Evolutionary conservation across 2,888 invertebrate genomes (phyloP).

Genomic region (Allacma fusca): DNA sequence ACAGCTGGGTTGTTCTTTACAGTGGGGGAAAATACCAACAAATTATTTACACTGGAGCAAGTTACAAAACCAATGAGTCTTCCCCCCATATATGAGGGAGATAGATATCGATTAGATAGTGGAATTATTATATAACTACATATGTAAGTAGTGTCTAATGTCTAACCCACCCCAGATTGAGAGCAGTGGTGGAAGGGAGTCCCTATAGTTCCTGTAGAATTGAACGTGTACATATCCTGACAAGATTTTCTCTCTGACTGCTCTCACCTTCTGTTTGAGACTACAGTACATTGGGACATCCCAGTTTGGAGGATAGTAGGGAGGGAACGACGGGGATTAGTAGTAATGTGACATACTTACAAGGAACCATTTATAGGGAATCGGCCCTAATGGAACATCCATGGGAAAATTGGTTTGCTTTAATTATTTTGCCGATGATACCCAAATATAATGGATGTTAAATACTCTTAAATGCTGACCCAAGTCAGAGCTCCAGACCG

Average conservation of each 20-base stretch:
- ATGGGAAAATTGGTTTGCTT: background rate
- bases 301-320: background rate
- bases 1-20: background rate
- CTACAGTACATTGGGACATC: background rate
- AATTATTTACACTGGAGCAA: background rate
- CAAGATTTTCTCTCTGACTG: background rate
- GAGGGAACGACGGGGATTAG: too few relatives aligned
- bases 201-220: too few relatives aligned
- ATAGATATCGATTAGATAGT: background rate
- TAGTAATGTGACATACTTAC: background rate
- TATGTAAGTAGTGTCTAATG: too few relatives aligned
- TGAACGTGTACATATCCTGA: too few relatives aligned
- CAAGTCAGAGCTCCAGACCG: background rate
- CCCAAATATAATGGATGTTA: constrained; percentile 16
- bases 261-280: constrained; percentile 2
- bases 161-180: too few relatives aligned
- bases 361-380: background rate
- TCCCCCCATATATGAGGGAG: too few relatives aligned
- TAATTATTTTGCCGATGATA: constrained; percentile 16
- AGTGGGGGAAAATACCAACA: background rate
- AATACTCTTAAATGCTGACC: constrained; percentile 7
- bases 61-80: background rate
- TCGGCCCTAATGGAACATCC: background rate
- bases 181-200: too few relatives aligned
- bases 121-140: too few relatives aligned